phyloP scores from a whole-genome alignment of 1,140 invertebrate genomes.

The Colletes gigas region DNA sequence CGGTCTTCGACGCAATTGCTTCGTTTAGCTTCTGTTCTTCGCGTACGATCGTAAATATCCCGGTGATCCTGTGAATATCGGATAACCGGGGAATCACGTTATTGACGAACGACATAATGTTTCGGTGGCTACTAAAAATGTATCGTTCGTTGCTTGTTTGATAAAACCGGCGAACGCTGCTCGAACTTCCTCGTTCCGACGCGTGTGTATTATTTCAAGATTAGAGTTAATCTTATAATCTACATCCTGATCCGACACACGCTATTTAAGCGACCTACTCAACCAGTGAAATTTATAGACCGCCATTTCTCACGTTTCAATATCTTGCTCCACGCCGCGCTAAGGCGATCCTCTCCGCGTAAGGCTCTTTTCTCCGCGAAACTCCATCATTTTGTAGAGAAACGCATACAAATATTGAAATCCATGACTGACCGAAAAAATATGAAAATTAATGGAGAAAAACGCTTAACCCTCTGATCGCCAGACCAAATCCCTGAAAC shows the following conservation, averaged over 20 bases:
- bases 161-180: conserved; percentile 38
- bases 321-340: not conserved
- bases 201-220: conserved; percentile 66
- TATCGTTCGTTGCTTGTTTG: conserved; percentile 38
- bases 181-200: conserved; percentile 32
- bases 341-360: not conserved
- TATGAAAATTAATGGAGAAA: not conserved
- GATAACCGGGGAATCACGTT: not conserved
- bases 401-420: not conserved
- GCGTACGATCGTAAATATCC: conserved; percentile 19
- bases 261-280: conserved; percentile 45
- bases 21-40: not conserved
- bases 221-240: conserved; percentile 65
- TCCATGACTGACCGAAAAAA: not conserved
- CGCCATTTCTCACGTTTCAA: conserved; percentile 48
- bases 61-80: conserved; percentile 16
- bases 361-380: not conserved
- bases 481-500: too few species aligned
- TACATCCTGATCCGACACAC: conserved; percentile 51
- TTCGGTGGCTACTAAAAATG: conserved; percentile 11
- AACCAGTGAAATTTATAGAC: conserved; percentile 57
- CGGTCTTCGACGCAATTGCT: not conserved
- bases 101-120: not conserved
- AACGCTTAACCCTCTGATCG: too few species aligned
- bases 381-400: not conserved